Conservation (phyloP, 30 jellyfish, hydroid and myxozoan species). For the Turritopsis dohrnii region DNA sequence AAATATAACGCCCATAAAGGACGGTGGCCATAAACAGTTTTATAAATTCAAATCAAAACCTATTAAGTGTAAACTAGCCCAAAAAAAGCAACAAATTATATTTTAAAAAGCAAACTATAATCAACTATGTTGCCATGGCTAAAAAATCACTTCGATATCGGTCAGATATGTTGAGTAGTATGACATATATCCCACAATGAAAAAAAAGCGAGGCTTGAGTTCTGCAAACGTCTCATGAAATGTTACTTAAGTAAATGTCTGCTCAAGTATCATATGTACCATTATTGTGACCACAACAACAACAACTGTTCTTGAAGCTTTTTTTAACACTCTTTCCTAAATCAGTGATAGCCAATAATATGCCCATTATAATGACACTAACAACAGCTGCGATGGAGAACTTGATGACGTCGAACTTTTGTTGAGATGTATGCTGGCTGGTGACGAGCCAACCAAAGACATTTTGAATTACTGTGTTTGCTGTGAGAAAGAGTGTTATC, state of each 20-base stretch:
- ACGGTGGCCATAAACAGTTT: too few species aligned
- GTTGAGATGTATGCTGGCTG: neutral
- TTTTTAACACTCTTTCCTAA: neutral
- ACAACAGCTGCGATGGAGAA: slow-evolving; percentile 4
- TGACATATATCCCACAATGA: too few species aligned
- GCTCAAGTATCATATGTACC: neutral
- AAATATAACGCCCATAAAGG: too few species aligned
- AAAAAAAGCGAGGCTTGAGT: too few species aligned
- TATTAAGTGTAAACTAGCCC: too few species aligned
- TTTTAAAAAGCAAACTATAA: too few species aligned
- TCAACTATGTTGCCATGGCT: too few species aligned
- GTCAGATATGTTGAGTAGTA: too few species aligned
- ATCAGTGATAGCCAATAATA: neutral
- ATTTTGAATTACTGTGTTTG: neutral
- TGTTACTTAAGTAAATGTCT: neutral
- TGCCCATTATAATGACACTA: neutral
- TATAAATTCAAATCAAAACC: too few species aligned
- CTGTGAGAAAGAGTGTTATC: neutral
- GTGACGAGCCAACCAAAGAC: slow-evolving; percentile 12
- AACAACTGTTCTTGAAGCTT: neutral
- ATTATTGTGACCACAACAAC: neutral
- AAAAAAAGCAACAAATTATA: too few species aligned
- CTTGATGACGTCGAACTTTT: neutral
- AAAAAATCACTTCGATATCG: too few species aligned
- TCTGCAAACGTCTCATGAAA: too few species aligned